Conservation (phyloP, 2,797 vertebrate genomes). For the Sternarchorhynchus goeldii region DNA sequence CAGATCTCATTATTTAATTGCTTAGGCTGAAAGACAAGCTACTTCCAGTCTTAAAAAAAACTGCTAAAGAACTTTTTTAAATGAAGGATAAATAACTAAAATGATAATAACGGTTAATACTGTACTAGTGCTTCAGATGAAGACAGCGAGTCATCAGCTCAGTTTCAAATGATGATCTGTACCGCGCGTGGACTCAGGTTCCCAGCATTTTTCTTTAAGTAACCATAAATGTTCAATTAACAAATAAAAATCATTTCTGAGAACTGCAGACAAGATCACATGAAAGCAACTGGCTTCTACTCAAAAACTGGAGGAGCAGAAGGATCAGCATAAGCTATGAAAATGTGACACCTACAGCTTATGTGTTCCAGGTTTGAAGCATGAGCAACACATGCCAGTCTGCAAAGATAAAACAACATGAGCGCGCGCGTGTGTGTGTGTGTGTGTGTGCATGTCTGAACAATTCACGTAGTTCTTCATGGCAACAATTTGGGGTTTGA, state of each 20-base stretch:
- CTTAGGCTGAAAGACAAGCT: not conserved
- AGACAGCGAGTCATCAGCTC: too few relatives aligned
- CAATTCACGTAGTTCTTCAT: conserved; percentile 65
- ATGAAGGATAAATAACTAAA: too few relatives aligned
- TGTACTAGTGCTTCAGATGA: too few relatives aligned
- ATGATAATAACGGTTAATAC: too few relatives aligned
- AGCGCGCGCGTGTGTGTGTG: conserved; percentile 20
- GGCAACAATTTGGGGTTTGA: conserved; percentile 77
- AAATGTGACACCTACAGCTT: conserved; percentile 38
- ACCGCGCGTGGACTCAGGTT: too few relatives aligned
- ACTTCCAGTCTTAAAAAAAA: not conserved
- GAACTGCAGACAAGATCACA: conserved; percentile 19
- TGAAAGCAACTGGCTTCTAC: conserved; percentile 29
- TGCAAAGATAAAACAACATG: conserved; percentile 62
- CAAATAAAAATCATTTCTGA: conserved; percentile 5
- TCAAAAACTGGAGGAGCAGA: conserved; percentile 12
- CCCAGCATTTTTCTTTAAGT: conserved; percentile 25
- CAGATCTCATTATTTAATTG: too few relatives aligned
- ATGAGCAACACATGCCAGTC: conserved; percentile 59
- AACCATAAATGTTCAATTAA: conserved; percentile 14
- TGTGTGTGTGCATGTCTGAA: conserved; percentile 33
- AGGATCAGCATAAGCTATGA: conserved; percentile 31
- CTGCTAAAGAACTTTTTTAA: too few relatives aligned
- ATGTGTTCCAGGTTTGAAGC: conserved; percentile 47
- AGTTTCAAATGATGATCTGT: too few relatives aligned